Percentiles rank a stretch among this genome's conserved stretches.
Conservation (phyloP, 2,888 invertebrate species). For the Drosophila tripunctata region DNA sequence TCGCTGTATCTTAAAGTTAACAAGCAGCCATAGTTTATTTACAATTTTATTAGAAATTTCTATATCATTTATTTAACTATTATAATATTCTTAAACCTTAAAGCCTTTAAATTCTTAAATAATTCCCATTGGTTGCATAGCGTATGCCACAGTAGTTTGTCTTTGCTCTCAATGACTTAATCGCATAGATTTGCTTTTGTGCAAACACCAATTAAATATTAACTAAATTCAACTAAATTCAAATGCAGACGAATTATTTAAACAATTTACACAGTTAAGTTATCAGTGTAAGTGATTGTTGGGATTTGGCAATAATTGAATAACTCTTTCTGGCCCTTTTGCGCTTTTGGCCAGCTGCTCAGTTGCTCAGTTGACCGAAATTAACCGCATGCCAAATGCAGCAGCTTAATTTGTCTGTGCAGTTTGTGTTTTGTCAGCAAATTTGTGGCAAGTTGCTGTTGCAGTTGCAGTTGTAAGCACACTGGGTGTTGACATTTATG, state of each 20-base stretch:
- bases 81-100: background rate
- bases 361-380: slow-evolving; percentile 31
- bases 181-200: background rate
- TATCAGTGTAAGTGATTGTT: background rate
- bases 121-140: too few species aligned
- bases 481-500: slow-evolving; percentile 48
- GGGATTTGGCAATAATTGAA: slow-evolving; percentile 5
- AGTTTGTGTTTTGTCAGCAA: slow-evolving; percentile 33
- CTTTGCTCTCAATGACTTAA: background rate
- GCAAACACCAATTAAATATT: slow-evolving; percentile 6
- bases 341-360: slow-evolving; percentile 33
- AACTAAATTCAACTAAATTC: background rate
- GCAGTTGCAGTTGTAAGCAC: slow-evolving; percentile 14
- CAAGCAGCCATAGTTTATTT: background rate
- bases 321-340: slow-evolving; percentile 3
- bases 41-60: background rate
- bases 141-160: background rate
- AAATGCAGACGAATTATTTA: slow-evolving; percentile 8
- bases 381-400: slow-evolving; percentile 52
- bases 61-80: background rate
- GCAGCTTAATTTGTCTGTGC: slow-evolving; percentile 51
- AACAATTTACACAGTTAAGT: slow-evolving; percentile 18
- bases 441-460: too few species aligned
- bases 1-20: background rate
- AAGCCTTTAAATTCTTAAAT: too few species aligned